Percentiles rank a stretch among this genome's conserved stretches.
phyloP scores from a whole-genome alignment of 2,797 vertebrate species.

The Neopelma chrysocephalum region DNA sequence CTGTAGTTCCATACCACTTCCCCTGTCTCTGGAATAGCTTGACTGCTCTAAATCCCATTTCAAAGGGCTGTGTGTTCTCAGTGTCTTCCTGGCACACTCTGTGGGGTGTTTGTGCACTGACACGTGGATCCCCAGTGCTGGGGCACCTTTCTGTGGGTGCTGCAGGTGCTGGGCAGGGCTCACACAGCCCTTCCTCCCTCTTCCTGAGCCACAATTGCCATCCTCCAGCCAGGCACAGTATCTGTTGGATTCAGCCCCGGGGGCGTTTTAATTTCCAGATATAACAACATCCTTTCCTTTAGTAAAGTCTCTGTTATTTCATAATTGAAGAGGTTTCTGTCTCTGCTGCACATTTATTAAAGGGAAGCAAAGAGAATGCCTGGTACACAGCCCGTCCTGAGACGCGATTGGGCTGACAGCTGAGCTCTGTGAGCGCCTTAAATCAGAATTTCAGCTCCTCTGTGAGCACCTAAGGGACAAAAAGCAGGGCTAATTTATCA shows the following conservation, averaged over 20 bases:
- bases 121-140: fast-evolving
- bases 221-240: background rate
- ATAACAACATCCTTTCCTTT: background rate
- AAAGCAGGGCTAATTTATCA: background rate
- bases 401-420: background rate
- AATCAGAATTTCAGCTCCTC: background rate
- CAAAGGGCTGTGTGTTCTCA: background rate
- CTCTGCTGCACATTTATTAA: background rate
- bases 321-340: background rate
- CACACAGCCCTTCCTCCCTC: background rate
- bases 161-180: background rate
- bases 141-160: background rate
- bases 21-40: background rate
- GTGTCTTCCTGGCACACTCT: background rate
- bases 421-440: background rate
- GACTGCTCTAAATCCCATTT: background rate
- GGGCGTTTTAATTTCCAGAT: background rate
- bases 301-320: background rate
- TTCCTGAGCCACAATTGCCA: background rate
- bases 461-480: background rate
- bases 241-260: background rate
- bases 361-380: background rate
- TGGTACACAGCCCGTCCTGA: fast-evolving
- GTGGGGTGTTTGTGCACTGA: too few species aligned
- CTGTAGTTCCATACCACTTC: fast-evolving